phyloP scores from a whole-genome alignment of 2,888 invertebrate genomes.

The Spilosoma lubricipeda region DNA sequence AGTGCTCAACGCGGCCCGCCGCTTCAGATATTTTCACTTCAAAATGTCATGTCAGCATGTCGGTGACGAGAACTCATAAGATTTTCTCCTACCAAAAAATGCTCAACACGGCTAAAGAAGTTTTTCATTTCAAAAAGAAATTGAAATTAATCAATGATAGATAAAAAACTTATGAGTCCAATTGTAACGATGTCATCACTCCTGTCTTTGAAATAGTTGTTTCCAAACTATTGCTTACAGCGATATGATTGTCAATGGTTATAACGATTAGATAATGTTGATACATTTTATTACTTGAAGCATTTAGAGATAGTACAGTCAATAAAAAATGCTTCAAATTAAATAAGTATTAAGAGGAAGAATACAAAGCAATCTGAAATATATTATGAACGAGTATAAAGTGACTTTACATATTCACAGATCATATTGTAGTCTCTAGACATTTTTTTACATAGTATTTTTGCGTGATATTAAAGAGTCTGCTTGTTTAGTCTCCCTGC shows the following conservation, averaged over 20 bases:
- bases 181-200: constrained; percentile 27
- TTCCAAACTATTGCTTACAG: constrained; percentile 10
- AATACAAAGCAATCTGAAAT: not conserved
- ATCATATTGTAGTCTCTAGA: not conserved
- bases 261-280: constrained; percentile 56
- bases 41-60: too few relatives aligned
- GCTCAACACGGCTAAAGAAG: too few relatives aligned
- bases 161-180: constrained; percentile 38
- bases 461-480: not conserved
- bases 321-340: constrained; percentile 22
- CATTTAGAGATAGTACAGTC: constrained; percentile 54
- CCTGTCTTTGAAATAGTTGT: constrained; percentile 34
- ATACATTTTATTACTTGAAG: constrained; percentile 50
- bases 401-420: not conserved
- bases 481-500: not conserved
- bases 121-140: too few relatives aligned
- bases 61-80: too few relatives aligned
- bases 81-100: too few relatives aligned
- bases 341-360: not conserved
- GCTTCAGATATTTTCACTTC: too few relatives aligned
- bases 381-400: not conserved
- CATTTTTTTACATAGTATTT: too few relatives aligned
- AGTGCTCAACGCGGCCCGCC: too few relatives aligned
- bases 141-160: constrained; percentile 43
- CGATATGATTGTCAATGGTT: not conserved